Evolutionary conservation across 2,113 vertebrate species (phyloP), one percentile per base, ranked within the genome.

Genomic region (Morone saxatilis): DNA sequence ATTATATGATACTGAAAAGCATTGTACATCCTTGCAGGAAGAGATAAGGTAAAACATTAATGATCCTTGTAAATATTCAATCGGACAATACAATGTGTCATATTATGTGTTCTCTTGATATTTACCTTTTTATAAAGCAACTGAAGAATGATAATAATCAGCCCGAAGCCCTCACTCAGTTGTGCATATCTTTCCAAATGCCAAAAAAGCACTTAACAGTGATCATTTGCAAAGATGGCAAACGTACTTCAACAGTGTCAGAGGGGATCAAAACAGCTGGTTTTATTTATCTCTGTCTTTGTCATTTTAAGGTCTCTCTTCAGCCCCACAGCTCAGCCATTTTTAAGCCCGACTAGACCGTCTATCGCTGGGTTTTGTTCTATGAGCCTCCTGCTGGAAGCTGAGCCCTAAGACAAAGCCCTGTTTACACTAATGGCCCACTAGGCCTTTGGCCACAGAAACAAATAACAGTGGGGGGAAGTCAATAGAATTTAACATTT

Each of bases 401-500:
- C 89, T 88, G 88, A 94, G 90, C 92, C 9, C 6, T 94, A 96
- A 97, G 94, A 97, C 96, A 96, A 97, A 96, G 94, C 91, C 91
- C 90, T 96, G 96, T 97, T 97, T 96, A 95, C 95, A 94, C 96
- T 96, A 96, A 95, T 92, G 91, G 94, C 88, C 91, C 94, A 93
- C 93, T 90, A 93, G 77, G 94, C 92, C 91, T 90, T 92, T 95
- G 93, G 93, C 88, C 88, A 89, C 80, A 74, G 95, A 95, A 95
- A 96, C 96, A 96, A 95, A 95, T 93, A 94, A 89, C 94, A 91
- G 92, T 68, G 88, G 94, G 40, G 86, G 92, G 93, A 95, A 93
- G 90, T 67, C 81, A 94, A 93, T 91, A 93, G 94, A 95, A 95
- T 76, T 94, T 95, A 96, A 94, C 93, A 91, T 95, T 95, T 95